Conservation (phyloP, 2,888 invertebrate species). For the Chaitophorus viminalis region DNA sequence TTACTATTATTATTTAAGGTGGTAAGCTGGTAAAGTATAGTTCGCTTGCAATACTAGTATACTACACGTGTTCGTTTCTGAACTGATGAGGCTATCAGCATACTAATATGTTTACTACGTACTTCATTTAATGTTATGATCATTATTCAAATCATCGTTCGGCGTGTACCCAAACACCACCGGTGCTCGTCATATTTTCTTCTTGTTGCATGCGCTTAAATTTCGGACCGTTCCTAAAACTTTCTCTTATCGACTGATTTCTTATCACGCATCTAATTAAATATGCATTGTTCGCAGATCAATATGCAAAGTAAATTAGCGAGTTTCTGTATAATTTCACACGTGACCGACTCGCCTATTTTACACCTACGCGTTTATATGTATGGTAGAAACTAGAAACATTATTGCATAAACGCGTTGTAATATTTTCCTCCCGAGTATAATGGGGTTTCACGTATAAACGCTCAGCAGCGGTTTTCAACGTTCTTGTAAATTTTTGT, state of each 20-base stretch:
- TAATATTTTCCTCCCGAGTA: not conserved
- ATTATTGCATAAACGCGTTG: not conserved
- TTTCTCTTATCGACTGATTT: constrained; percentile 22
- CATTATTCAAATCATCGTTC: no score
- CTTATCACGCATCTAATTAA: constrained; percentile 19
- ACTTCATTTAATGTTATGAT: no score
- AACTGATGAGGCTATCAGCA: no score
- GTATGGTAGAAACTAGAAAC: not conserved
- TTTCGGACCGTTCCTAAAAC: not conserved
- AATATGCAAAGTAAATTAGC: constrained; percentile 1
- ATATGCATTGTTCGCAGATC: not conserved
- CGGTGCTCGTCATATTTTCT: no score
- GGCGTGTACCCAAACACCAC: no score
- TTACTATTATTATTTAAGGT: not conserved
- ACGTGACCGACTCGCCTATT: not conserved
- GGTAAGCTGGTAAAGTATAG: no score
- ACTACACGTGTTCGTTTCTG: no score
- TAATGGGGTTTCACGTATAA: not conserved
- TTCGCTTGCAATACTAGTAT: no score
- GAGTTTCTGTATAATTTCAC: not conserved
- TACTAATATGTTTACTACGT: no score
- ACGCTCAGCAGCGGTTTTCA: not conserved
- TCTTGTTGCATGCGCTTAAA: no score
- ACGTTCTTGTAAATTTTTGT: no score
- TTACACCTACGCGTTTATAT: not conserved